These are phyloP conservation scores for Harpegnathos saltator DNA, from an alignment of 1,140 invertebrate genomes.

Conservation along the genomic window DNA sequence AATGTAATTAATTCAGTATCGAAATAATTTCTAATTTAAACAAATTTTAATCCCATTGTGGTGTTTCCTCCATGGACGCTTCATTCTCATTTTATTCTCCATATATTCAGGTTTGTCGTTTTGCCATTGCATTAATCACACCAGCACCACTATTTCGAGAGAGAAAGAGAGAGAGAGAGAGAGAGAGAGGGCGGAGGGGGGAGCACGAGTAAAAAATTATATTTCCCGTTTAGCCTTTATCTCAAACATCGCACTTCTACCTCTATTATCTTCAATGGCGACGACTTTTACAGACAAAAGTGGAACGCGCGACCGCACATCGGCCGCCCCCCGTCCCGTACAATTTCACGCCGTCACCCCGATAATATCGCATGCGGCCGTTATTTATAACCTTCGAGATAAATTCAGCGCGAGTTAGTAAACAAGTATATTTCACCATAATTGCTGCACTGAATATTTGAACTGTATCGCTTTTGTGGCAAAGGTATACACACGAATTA, in stretches of 20 bases:
- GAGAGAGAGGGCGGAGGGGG: too few species aligned
- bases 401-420: conserved; percentile 2
- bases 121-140: background rate
- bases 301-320: conserved; percentile 9
- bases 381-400: conserved; percentile 18
- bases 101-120: background rate
- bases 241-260: conserved; percentile 26
- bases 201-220: conserved; percentile 3
- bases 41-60: too few species aligned
- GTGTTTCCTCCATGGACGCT: background rate
- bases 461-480: background rate
- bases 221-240: background rate
- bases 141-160: background rate
- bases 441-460: conserved; percentile 24
- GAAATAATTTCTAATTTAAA: too few species aligned
- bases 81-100: background rate
- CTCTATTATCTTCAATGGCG: conserved; percentile 1
- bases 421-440: conserved; percentile 2
- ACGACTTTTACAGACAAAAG: conserved; percentile 31
- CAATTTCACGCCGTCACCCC: conserved; percentile 16
- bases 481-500: background rate
- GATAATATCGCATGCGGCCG: conserved; percentile 16
- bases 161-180: background rate
- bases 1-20: background rate
- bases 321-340: background rate